Conservation (phyloP, 2,797 vertebrate genomes). For the Pangasius sanitwongsei region DNA sequence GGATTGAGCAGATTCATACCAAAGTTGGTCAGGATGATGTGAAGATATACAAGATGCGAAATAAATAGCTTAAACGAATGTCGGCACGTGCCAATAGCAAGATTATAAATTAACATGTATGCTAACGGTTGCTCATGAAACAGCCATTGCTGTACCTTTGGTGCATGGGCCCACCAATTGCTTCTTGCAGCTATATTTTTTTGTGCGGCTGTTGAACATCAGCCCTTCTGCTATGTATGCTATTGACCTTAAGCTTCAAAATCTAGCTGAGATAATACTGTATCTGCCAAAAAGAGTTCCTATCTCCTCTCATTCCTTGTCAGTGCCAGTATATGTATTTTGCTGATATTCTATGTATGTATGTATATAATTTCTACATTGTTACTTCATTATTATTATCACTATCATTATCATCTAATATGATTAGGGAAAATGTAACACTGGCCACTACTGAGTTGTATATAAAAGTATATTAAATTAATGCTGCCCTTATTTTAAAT, state of each 20-base stretch:
- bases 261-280: not conserved
- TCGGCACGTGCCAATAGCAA: no score
- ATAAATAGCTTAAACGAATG: not conserved
- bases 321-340: not conserved
- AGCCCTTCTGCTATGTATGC: not conserved
- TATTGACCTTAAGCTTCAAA: not conserved
- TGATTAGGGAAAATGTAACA: not conserved
- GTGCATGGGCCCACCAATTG: not conserved
- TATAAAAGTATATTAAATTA: constrained; percentile 39
- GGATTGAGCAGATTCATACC: not conserved
- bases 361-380: not conserved
- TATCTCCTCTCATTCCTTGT: not conserved
- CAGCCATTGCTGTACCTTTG: not conserved
- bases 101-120: not conserved
- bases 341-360: not conserved
- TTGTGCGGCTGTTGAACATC: not conserved
- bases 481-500: constrained; percentile 40
- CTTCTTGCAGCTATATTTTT: not conserved
- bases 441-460: not conserved
- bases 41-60: not conserved
- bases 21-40: not conserved
- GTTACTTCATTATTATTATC: not conserved
- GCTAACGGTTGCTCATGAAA: not conserved
- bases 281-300: not conserved
- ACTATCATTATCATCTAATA: no score